Base-by-base conservation (phyloP, 2,888 invertebrate genomes). In the Sericinus montela region DNA sequence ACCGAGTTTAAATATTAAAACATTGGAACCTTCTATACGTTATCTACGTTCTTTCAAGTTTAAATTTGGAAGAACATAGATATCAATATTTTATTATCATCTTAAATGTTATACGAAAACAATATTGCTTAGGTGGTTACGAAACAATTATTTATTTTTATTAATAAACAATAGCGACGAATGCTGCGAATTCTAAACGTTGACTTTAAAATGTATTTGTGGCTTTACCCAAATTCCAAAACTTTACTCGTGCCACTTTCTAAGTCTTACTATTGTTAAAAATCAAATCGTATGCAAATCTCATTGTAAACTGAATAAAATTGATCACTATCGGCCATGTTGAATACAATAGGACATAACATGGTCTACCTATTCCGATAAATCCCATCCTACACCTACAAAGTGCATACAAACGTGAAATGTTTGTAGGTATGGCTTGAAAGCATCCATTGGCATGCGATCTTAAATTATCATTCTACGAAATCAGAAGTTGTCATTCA, bases 391-490 rank as follows among this genome's bases (percentile, higher is more conserved):
- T 65, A 63, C 72, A 63, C 44, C 30, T 46, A 45, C 39, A 28
- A 49, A 46, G 49, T 45, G 30, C 29, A 46, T 44, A 47, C 34
- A 29, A 36, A 40, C 32, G 14, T 32, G 15, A n/a, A 40, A 11
- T 48, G 29, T 44, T 23, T 51, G 36, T 55, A 48, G 34, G 50
- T 53, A 63, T 56, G 51, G 54, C 59, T 64, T 58, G 60, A 66
- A 67, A 48, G 36, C 23, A 35, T 6, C 30, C 32, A 39, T 43
- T 64, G 59, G 65, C 62, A 60, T 68, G 68, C 63, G 64, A 65
- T 74, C 65, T 69, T 65, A 70, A 75, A 72, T 63, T 62, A 62
- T 47, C 61, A 63, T 79, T 78, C 76, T 68, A 61, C 67, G 76
- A 79, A 77, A 65, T 61, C 63, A 58, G 55, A 62, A 52, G 65